Percentiles rank a stretch among this genome's conserved stretches.
Conservation (phyloP, 2,888 invertebrate species). For the Oligia latruncula region DNA sequence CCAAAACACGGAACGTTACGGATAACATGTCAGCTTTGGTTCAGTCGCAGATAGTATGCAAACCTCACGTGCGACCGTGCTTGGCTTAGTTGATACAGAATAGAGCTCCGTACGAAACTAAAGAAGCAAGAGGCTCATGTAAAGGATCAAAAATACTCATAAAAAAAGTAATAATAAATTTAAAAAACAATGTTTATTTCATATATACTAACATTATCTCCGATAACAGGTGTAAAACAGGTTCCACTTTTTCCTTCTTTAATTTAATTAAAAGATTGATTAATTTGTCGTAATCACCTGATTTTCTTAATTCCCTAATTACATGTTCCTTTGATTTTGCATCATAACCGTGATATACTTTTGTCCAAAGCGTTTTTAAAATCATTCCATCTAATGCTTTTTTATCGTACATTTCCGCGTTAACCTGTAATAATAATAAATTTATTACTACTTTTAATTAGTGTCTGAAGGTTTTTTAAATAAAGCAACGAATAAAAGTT, state of each 20-base stretch:
- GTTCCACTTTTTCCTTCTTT: slow-evolving; percentile 78
- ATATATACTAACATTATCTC: slow-evolving; percentile 81
- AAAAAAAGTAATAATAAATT: neutral
- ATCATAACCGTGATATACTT: slow-evolving; percentile 79
- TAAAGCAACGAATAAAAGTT: neutral
- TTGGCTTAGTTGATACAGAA: slow-evolving; percentile 10
- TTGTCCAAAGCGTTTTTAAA: slow-evolving; percentile 83
- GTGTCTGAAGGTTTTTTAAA: neutral
- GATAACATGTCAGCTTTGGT: slow-evolving; percentile 15
- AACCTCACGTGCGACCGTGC: slow-evolving; percentile 4
- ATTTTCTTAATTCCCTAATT: slow-evolving; percentile 76
- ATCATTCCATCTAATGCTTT: slow-evolving; percentile 84
- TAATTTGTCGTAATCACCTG: slow-evolving; percentile 80
- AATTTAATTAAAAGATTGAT: slow-evolving; percentile 75
- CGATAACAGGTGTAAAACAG: slow-evolving; percentile 76
- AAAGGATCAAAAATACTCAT: neutral
- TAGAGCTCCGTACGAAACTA: neutral
- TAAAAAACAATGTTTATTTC: slow-evolving; percentile 58
- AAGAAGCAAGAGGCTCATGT: neutral
- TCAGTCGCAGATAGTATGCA: slow-evolving; percentile 18
- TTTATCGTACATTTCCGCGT: slow-evolving; percentile 70
- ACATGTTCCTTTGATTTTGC: slow-evolving; percentile 77
- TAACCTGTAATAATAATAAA: slow-evolving; percentile 67
- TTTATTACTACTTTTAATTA: neutral
- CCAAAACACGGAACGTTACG: neutral